These are phyloP conservation scores for Enteromius argenteus DNA, from an alignment of 2,797 vertebrate species.

Conservation along the genomic window DNA sequence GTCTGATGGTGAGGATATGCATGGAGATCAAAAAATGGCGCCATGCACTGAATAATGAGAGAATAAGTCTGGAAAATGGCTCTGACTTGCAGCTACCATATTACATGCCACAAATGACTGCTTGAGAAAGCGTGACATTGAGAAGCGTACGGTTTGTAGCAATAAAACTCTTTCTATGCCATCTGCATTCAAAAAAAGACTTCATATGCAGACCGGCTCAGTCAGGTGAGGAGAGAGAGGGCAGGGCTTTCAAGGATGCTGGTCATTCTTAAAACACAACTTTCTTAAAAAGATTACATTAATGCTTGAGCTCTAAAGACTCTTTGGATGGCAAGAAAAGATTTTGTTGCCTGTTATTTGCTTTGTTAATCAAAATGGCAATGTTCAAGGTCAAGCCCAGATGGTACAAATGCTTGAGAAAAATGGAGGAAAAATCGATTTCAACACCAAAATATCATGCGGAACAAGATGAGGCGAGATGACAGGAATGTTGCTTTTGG, in stretches of 20 bases:
- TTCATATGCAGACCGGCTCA: constrained; percentile 63
- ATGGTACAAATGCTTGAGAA: constrained; percentile 64
- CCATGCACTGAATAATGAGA: constrained; percentile 59
- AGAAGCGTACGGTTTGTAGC: constrained; percentile 78
- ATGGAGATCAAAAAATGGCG: constrained; percentile 47
- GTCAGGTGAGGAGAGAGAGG: constrained; percentile 29
- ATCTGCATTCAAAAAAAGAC: constrained; percentile 72
- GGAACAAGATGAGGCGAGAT: constrained; percentile 89
- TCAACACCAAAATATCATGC: constrained; percentile 91
- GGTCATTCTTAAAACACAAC: constrained; percentile 77
- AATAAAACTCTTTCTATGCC: constrained; percentile 93
- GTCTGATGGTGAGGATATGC: constrained; percentile 74
- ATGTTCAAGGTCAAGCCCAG: constrained; percentile 73
- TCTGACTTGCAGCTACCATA: constrained; percentile 70
- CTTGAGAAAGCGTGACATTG: constrained; percentile 61
- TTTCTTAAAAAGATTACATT: constrained; percentile 71
- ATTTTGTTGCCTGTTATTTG: constrained; percentile 86
- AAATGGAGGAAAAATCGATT: constrained; percentile 70
- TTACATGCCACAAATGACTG: constrained; percentile 79
- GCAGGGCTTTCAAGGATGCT: constrained; percentile 50
- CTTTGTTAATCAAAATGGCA: constrained; percentile 78
- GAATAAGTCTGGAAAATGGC: constrained; percentile 47
- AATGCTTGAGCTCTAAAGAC: constrained; percentile 37
- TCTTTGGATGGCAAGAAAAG: constrained; percentile 88
- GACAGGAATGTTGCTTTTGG: constrained; percentile 82